phyloP scores from a whole-genome alignment of 2,888 invertebrate genomes.

The Zygothrica quintamaculata region DNA sequence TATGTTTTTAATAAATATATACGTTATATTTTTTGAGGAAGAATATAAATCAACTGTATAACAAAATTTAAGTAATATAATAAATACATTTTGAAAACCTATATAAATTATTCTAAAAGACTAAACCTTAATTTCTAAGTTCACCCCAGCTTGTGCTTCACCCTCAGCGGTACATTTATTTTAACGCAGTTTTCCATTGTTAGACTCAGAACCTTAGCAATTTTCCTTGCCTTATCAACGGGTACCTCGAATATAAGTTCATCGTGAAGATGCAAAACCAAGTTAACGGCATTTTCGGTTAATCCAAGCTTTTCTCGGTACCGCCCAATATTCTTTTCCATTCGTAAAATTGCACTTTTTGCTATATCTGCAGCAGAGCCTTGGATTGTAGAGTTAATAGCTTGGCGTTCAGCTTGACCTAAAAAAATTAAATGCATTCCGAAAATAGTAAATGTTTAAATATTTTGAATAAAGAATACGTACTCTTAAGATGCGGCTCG shows the following conservation, averaged over 20 bases:
- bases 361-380: constrained; percentile 98
- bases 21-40: constrained; percentile 32
- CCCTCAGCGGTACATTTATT: constrained; percentile 92
- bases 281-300: constrained; percentile 85
- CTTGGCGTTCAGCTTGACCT: constrained; percentile 97
- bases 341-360: constrained; percentile 93
- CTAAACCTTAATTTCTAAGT: constrained; percentile 76
- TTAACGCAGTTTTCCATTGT: constrained; percentile 92
- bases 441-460: too few relatives aligned
- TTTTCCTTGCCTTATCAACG: constrained; percentile 85
- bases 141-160: constrained; percentile 94
- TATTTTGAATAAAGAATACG: constrained; percentile 59
- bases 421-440: neutral
- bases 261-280: constrained; percentile 97
- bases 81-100: constrained; percentile 17
- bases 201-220: constrained; percentile 88
- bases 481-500: constrained; percentile 87
- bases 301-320: constrained; percentile 81
- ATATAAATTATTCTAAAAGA: constrained; percentile 10
- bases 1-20: constrained; percentile 32
- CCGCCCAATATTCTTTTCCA: constrained; percentile 87
- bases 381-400: constrained; percentile 97
- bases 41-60: constrained; percentile 15
- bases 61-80: constrained; percentile 32
- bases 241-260: constrained; percentile 97